Base-by-base conservation (phyloP, 2,888 invertebrate genomes). In the Drosophila subsilvestris region DNA sequence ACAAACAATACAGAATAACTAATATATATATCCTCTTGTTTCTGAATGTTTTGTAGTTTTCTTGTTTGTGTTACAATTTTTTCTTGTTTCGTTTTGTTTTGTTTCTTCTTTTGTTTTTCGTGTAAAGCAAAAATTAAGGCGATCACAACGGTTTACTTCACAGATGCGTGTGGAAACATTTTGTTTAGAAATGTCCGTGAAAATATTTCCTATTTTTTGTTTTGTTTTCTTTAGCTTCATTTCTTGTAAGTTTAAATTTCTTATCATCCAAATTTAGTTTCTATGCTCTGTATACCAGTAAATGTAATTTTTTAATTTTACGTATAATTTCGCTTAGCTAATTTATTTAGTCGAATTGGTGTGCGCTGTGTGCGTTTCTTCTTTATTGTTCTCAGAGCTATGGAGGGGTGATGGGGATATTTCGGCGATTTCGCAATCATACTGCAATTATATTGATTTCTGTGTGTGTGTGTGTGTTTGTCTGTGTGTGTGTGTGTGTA, bases 61-160 rank as follows among this genome's bases (percentile, higher is more conserved):
- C 62, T 53, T 32, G 32, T 65, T 53, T 32, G 32, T 32, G 32
- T 32, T 32, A 32, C 32, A 22, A 32, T 32, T 32, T 32, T 32
- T 32, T 53, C 62, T 53, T 58, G 45, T 66, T 55, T 70, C 6
- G 14, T 58, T 50, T 25, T 29, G 18, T 51, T 61, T 63, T 20
- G 47, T 27, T 27, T n/a, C n/a, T n/a, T n/a, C n/a, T n/a, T n/a
- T n/a, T n/a, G n/a, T n/a, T n/a, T n/a, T 70, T 67, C 61, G 50
- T 72, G 59, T 55, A 84, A 84, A 71, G 77, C 72, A 87, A 88
- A 59, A 74, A 70, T 79, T 66, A 87, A 88, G 79, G 87, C 86
- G 85, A 90, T 89, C 90, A 89, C 89, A 89, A 90, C 89, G 78
- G 87, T 85, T 89, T 85, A 77, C 65, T 87, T 89, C 90, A 90